Evolutionary conservation across 2,797 vertebrate species (phyloP), one percentile per base, ranked within the genome.

Genomic region (Rhynchotus rufescens): DNA sequence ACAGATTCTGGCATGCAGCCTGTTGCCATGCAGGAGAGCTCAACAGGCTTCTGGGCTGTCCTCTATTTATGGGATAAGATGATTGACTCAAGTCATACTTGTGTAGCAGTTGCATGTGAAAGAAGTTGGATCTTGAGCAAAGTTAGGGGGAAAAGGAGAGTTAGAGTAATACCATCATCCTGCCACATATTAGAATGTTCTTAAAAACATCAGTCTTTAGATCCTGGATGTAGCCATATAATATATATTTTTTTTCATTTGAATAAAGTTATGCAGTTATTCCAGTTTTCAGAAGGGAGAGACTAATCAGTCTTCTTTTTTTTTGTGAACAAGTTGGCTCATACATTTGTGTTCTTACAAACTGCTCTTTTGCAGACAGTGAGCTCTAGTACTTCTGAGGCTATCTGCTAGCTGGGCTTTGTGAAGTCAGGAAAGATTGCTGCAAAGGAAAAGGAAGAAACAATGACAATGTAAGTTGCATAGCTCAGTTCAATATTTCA

Each of bases 401-500:
- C 16, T 49, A n/a, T 15, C 23, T 51, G 38, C 16, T 78, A 52
- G 78, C 77, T 3, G 45, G 42, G 8, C 60, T 28, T 2, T 22
- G 12, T 72, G 42, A 75, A 44, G 72, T 36, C 7, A 73, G n/a
- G 25, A 83, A 93, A 83, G 26, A 13, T 20, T 88, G 15, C n/a
- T 74, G 49, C 28, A 84, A 28, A 68, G 47, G 38, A 66, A 54
- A 65, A 60, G 83, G 73, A 79, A 4, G 6, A 69, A 42, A 80
- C 32, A 1, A 73, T n/a, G 13, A 74, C 0, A 1, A 64, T 16
- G 36, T 66, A 93, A 79, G 32, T 42, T 73, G 12, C 15, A 28
- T 66, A 64, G 84, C 85, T 92, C 66, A 92, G 36, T 76, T 89
- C 60, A 91, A 61, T 32, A 71, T 66, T 61, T 85, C n/a, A 67